phyloP scores from a whole-genome alignment of 2,113 vertebrate genomes.

The Motacilla tschutschensis region DNA sequence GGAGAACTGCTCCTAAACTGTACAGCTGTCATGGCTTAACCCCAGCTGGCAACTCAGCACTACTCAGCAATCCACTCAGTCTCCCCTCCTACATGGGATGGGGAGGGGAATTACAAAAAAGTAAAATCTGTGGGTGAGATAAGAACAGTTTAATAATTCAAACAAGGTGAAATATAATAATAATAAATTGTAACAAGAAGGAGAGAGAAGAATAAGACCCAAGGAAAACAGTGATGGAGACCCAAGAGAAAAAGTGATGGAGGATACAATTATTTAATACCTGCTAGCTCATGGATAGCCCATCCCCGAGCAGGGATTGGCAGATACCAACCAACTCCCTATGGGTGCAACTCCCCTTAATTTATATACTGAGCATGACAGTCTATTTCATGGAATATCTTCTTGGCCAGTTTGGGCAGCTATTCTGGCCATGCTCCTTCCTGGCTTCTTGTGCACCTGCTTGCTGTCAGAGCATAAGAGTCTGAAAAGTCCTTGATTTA shows the following conservation, averaged over 20 bases:
- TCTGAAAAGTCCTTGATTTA: neutral
- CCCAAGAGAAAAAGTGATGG: neutral
- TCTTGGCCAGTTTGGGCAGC: neutral
- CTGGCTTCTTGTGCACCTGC: neutral
- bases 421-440: neutral
- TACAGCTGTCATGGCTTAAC: neutral
- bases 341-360: neutral
- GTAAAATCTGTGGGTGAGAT: fast-evolving
- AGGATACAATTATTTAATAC: neutral
- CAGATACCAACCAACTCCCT: neutral
- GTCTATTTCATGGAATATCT: neutral
- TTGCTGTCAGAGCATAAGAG: neutral
- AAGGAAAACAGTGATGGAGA: neutral
- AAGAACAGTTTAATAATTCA: neutral
- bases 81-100: neutral
- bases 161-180: neutral
- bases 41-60: neutral
- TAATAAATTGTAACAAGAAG: neutral
- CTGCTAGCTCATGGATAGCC: neutral
- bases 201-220: neutral
- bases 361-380: no score
- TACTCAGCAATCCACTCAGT: neutral
- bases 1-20: neutral
- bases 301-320: neutral
- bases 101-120: neutral